These are phyloP conservation scores for Mormyrus hasselquistii DNA, from an alignment of 2,797 vertebrate species.

Conservation along the genomic window DNA sequence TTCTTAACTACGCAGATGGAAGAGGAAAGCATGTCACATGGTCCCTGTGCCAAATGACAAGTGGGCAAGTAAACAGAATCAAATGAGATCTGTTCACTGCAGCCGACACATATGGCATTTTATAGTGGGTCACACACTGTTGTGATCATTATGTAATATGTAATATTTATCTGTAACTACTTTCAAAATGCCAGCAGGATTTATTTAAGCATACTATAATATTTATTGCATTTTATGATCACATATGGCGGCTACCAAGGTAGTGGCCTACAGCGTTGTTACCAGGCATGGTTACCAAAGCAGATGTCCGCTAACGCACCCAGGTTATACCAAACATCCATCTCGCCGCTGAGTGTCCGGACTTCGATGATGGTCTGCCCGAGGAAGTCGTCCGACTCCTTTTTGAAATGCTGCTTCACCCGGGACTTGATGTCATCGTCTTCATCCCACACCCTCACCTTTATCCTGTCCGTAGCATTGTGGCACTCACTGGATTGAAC, in stretches of 20 bases:
- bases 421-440: conserved; percentile 97
- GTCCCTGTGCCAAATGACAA: background rate
- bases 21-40: background rate
- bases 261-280: background rate
- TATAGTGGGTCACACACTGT: background rate
- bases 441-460: conserved; percentile 97
- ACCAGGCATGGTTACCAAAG: background rate
- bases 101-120: background rate
- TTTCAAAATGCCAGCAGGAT: background rate
- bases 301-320: conserved; percentile 55
- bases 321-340: conserved; percentile 98
- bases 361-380: conserved; percentile 98
- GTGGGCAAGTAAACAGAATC: background rate
- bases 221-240: background rate
- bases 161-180: background rate
- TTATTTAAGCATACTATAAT: background rate
- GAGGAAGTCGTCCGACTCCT: conserved; percentile 92
- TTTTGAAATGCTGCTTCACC: conserved; percentile 96
- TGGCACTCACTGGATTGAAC: conserved; percentile 80
- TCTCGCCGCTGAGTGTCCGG: conserved; percentile 90
- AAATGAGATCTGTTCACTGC: background rate
- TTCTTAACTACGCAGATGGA: background rate
- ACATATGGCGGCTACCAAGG: background rate
- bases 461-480: conserved; percentile 94
- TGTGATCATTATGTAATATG: background rate